These are phyloP conservation scores for Drosophila macrothrix DNA, from an alignment of 2,888 invertebrate genomes.

Conservation along the genomic window DNA sequence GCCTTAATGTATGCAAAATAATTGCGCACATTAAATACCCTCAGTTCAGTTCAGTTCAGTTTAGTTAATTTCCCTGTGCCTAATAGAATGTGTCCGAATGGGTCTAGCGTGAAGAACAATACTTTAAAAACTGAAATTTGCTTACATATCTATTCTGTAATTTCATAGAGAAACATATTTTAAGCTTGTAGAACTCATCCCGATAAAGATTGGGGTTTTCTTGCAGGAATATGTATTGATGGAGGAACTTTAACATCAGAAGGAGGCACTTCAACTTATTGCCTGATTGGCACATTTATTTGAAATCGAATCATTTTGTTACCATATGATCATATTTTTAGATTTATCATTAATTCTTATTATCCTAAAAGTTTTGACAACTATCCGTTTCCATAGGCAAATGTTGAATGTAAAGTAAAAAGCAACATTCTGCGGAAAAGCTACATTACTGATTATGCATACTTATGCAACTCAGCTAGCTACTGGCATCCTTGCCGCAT, in stretches of 20 bases:
- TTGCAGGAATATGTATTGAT: background rate
- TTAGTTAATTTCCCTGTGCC: background rate
- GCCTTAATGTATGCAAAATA: slow-evolving; percentile 76
- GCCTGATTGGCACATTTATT: background rate
- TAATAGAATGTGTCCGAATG: background rate
- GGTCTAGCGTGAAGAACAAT: rapidly evolving
- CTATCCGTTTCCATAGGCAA: background rate
- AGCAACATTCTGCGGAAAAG: background rate
- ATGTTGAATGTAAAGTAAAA: background rate
- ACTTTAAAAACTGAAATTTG: background rate
- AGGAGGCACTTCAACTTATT: background rate
- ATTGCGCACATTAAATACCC: slow-evolving; percentile 74
- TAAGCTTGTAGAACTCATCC: background rate
- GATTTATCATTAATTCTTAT: background rate
- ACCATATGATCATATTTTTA: background rate
- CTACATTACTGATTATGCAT: slow-evolving; percentile 1
- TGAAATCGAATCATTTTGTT: background rate
- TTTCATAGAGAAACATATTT: background rate
- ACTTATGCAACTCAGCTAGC: background rate
- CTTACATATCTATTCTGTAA: background rate
- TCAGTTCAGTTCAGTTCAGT: slow-evolving; percentile 20
- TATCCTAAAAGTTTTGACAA: background rate
- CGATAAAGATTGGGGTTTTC: background rate
- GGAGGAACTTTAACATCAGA: background rate
- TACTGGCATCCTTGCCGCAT: slow-evolving; percentile 5